Evolutionary conservation across 1,140 invertebrate genomes (phyloP).

Genomic region (Aphelenchoides fujianensis): DNA sequence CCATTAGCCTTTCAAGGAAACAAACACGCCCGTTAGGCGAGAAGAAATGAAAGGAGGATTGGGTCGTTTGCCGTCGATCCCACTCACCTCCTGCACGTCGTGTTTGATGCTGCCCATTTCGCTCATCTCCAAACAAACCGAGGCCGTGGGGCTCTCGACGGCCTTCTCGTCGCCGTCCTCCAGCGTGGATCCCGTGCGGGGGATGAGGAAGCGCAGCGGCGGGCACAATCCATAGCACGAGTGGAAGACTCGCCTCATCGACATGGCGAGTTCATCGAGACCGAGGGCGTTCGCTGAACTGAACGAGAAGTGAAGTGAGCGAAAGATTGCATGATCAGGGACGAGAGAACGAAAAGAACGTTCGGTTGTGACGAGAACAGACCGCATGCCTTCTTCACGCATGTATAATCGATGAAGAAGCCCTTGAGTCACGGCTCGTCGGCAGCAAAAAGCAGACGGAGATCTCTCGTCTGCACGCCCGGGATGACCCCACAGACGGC

Average conservation of each 20-base stretch:
- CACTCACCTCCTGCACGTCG: background rate
- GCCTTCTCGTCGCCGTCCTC: too few relatives aligned
- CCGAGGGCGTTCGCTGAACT: background rate
- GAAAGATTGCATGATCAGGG: too few relatives aligned
- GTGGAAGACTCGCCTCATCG: background rate
- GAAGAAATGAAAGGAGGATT: too few relatives aligned
- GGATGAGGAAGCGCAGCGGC: background rate
- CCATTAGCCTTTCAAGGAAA: too few relatives aligned
- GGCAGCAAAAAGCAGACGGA: background rate
- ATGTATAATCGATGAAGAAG: background rate
- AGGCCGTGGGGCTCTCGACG: background rate
- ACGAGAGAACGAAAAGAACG: background rate
- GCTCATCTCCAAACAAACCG: background rate
- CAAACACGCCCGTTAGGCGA: too few relatives aligned
- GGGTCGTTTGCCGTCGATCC: too few relatives aligned
- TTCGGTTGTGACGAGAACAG: background rate
- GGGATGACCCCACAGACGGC: background rate
- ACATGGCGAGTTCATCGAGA: background rate
- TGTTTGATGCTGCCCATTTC: background rate
- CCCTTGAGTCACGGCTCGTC: background rate
- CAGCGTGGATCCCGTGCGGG: background rate
- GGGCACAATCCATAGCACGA: background rate
- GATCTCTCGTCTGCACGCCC: background rate
- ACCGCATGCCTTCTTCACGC: background rate
- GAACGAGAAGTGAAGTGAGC: background rate